These are phyloP conservation scores for Sabatieria punctata DNA, from an alignment of 2,888 invertebrate species.

Conservation along the genomic window DNA sequence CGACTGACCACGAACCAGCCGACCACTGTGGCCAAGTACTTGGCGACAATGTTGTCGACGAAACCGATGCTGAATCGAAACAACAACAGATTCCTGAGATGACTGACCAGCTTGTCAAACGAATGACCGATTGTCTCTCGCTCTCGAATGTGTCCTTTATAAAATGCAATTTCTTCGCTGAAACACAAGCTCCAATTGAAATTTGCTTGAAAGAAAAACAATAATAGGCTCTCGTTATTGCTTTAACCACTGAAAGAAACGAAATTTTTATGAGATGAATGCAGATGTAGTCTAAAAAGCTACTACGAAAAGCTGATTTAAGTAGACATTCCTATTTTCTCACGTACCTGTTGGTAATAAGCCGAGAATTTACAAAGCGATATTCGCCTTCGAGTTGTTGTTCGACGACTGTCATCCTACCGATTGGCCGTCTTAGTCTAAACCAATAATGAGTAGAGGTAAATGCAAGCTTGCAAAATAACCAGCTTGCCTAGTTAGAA, in stretches of 20 bases:
- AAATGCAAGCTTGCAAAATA: neutral
- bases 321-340: neutral
- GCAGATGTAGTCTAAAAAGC: neutral
- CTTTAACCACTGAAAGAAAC: neutral
- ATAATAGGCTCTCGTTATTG: neutral
- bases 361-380: slow-evolving; percentile 80
- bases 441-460: slow-evolving; percentile 1
- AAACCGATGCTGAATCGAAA: slow-evolving; percentile 66
- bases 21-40: slow-evolving; percentile 86
- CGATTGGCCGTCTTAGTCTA: slow-evolving; percentile 65
- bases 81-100: slow-evolving; percentile 16
- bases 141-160: slow-evolving; percentile 52
- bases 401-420: slow-evolving; percentile 72
- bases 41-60: slow-evolving; percentile 84
- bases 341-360: slow-evolving; percentile 63
- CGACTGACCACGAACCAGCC: slow-evolving; percentile 86
- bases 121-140: slow-evolving; percentile 67
- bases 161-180: slow-evolving; percentile 67
- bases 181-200: slow-evolving; percentile 7
- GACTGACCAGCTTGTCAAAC: slow-evolving; percentile 57
- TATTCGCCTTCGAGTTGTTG: slow-evolving; percentile 97
- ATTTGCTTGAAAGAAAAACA: neutral
- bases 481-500: slow-evolving; percentile 46
- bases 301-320: too few species aligned
- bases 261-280: neutral